Evolutionary conservation across 2,888 invertebrate genomes (phyloP).

Genomic region (Andrena bucephala): DNA sequence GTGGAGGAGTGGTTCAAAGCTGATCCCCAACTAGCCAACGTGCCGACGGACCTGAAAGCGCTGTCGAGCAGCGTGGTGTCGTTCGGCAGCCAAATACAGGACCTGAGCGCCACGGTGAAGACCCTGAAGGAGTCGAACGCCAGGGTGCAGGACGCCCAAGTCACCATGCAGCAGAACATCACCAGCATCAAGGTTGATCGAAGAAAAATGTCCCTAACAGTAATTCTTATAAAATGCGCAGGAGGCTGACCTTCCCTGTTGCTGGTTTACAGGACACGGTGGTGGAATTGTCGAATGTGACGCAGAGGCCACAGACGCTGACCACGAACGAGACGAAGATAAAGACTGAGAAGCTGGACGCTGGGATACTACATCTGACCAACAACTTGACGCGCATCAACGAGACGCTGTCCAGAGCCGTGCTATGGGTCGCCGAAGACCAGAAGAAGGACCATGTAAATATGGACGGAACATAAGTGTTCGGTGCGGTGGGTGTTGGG

Average conservation of each 20-base stretch:
- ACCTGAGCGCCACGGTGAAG: conserved; percentile 82
- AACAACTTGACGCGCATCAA: conserved; percentile 84
- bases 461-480: neutral
- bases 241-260: neutral
- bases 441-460: conserved; percentile 82
- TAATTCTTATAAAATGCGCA: too few species aligned
- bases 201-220: neutral
- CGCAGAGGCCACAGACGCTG: conserved; percentile 76
- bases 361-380: conserved; percentile 80
- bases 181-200: conserved; percentile 77
- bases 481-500: neutral
- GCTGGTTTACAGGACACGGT: conserved; percentile 76
- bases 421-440: conserved; percentile 84
- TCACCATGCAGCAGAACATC: conserved; percentile 77
- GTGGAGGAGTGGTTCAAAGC: conserved; percentile 87
- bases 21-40: conserved; percentile 87
- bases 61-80: conserved; percentile 87
- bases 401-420: conserved; percentile 83
- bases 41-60: conserved; percentile 87
- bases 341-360: conserved; percentile 82
- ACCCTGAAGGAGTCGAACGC: conserved; percentile 81
- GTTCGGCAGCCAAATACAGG: conserved; percentile 88
- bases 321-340: conserved; percentile 81
- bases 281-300: conserved; percentile 78
- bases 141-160: conserved; percentile 81